phyloP scores from a whole-genome alignment of 2,888 invertebrate genomes.

The Heliconius erato region DNA sequence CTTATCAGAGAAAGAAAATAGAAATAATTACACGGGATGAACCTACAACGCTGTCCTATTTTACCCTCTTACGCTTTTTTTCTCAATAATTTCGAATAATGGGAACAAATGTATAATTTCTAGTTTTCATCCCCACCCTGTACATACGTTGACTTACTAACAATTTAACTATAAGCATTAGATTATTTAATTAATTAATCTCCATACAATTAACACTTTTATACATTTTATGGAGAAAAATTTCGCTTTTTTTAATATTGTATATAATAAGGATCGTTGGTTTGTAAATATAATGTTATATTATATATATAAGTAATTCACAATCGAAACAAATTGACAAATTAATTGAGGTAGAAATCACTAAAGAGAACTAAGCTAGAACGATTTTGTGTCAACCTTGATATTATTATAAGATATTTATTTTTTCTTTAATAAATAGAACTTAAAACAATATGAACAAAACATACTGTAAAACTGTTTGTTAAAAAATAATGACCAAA shows the following conservation, averaged over 20 bases:
- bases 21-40: background rate
- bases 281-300: slow-evolving; percentile 42
- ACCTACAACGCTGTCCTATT: background rate
- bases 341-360: slow-evolving; percentile 57
- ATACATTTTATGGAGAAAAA: slow-evolving; percentile 13
- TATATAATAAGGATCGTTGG: slow-evolving; percentile 47
- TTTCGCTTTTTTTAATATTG: slow-evolving; percentile 24
- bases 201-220: slow-evolving; percentile 5
- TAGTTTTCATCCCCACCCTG: slow-evolving; percentile 23
- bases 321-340: slow-evolving; percentile 51
- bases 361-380: slow-evolving; percentile 22
- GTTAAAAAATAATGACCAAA: background rate
- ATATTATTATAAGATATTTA: background rate
- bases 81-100: background rate
- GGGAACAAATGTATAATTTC: background rate
- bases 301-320: slow-evolving; percentile 17
- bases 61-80: background rate
- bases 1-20: background rate
- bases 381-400: slow-evolving; percentile 2
- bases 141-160: slow-evolving; percentile 28
- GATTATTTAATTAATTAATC: background rate
- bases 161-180: slow-evolving; percentile 28
- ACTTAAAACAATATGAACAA: background rate
- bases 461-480: background rate
- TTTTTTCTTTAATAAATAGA: background rate